Evolutionary conservation across 2,888 invertebrate genomes (phyloP), one percentile per base, ranked within the genome.

Genomic region (Vesta saturnalis): DNA sequence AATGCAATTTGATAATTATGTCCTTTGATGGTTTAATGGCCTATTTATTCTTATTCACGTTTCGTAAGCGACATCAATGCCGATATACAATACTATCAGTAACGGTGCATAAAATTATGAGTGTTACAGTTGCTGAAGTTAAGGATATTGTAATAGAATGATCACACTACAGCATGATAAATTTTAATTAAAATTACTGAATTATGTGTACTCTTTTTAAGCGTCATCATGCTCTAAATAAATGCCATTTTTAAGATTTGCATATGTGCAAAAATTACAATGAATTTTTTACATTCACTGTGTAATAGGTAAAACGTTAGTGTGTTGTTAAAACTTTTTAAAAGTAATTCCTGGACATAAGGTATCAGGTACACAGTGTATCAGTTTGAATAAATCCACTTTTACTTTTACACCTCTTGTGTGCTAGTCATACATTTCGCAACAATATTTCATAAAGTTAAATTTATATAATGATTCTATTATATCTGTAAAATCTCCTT

Each of bases 41-140:
- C 21, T 8, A 52, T 52, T 52, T 52, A 52, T 52, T 52, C 52
- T 52, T 52, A 39, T 39, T 39, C 39, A 52, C 10, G 52, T 52
- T 52, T 52, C 52, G 52, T 19, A 52, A 39, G 12, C n/a, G 15
- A 52, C 52, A 12, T 19, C 52, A 52, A 52, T 52, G 52, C n/a
- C 52, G 52, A 52, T 19, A 52, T 19, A 52, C 8, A 21, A 52
- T 52, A 39, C 39, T 39, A 52, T 52, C 52, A n/a, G 52, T 21
- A 52, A 21, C 52, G 52, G 52, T 52, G 52, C 52, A 52, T 52
- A 52, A 52, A 52, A 52, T 52, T 52, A 52, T 19, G 6, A 52
- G 18, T 52, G 52, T 52, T 52, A n/a, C 39, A 39, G 39, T n/a
- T 39, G n/a, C 39, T 39, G 8, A 39, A 39, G 39, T 39, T 39